Evolutionary conservation across 2,113 vertebrate genomes (phyloP), one percentile per base, ranked within the genome.

Genomic region (Seriola rivoliana): DNA sequence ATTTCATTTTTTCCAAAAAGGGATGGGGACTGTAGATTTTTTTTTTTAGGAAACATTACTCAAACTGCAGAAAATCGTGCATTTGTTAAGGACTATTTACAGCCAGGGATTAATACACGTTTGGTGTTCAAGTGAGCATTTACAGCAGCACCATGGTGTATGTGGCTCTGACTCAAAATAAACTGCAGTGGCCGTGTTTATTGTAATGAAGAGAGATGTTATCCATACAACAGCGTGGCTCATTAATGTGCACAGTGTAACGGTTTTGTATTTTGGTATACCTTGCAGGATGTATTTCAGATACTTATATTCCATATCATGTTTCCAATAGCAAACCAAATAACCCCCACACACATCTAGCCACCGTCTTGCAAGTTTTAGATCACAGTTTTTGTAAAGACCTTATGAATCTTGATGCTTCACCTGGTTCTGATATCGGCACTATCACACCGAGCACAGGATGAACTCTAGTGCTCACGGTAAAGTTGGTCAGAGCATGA

Each of bases 241-340:
- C 34, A 38, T 3, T 34, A 19, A 62, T 71, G 14, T 9, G 55
- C 55, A 19, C 48, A 50, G 3, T 55, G n/a, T 10, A 54, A 4
- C 21, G 3, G 52, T 54, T 54, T 54, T 75, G 21, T 81, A 82
- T 73, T 82, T 81, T 63, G 21, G 32, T 65, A 64, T 21, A 9
- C 42, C 14, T 59, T 52, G 13, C 6, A 54, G 29, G n/a, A 69
- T 67, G 38, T 72, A 23, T 76, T 80, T 79, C 36, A 71, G 17
- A 78, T 70, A 54, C 25, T 7, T 59, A 40, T 12, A 71, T 16
- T 40, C 29, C 60, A 62, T 12, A 23, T 5, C 65, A 6, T 8
- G 9, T 58, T 4, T 42, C 70, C 16, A 23, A 16, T 36, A 58
- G 13, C 59, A 38, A 48, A 46, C 36, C 55, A 62, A 40, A 55